Conservation (phyloP, 2,797 vertebrate species). For the Poecile montanus region DNA sequence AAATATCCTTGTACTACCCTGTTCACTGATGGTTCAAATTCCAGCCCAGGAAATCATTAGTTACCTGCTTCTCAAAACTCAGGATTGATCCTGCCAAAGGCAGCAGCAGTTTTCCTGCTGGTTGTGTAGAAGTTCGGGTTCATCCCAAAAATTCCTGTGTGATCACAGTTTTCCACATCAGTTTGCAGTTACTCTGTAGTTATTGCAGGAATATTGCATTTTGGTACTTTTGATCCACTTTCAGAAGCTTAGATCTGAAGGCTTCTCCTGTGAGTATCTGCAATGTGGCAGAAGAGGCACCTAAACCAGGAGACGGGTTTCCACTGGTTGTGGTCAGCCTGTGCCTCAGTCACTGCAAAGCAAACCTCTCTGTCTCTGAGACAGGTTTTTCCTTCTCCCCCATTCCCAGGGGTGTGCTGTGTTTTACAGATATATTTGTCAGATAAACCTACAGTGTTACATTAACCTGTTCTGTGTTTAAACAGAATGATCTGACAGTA, state of each 20-base stretch:
- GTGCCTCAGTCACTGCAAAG: not conserved
- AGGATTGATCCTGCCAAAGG: not conserved
- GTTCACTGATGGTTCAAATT: not conserved
- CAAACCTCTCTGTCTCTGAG: not conserved
- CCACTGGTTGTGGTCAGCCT: not conserved
- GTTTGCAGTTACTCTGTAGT: not conserved
- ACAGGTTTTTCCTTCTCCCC: not conserved
- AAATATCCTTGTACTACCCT: not conserved
- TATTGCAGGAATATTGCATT: not conserved
- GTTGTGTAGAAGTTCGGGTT: not conserved
- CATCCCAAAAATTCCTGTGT: not conserved
- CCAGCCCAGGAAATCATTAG: not conserved
- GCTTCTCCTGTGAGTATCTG: not conserved
- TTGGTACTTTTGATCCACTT: not conserved
- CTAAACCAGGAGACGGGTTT: not conserved
- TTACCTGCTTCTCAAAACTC: not conserved
- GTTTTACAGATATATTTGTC: not conserved
- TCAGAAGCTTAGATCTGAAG: not conserved
- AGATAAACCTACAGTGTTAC: not conserved
- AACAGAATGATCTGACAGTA: not conserved
- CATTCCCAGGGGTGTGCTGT: not conserved
- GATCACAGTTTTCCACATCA: not conserved
- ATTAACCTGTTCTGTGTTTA: not conserved
- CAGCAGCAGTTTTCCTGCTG: not conserved
- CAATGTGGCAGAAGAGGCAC: not conserved